Conservation (phyloP, 2,113 vertebrate genomes). For the Zapus hudsonius region DNA sequence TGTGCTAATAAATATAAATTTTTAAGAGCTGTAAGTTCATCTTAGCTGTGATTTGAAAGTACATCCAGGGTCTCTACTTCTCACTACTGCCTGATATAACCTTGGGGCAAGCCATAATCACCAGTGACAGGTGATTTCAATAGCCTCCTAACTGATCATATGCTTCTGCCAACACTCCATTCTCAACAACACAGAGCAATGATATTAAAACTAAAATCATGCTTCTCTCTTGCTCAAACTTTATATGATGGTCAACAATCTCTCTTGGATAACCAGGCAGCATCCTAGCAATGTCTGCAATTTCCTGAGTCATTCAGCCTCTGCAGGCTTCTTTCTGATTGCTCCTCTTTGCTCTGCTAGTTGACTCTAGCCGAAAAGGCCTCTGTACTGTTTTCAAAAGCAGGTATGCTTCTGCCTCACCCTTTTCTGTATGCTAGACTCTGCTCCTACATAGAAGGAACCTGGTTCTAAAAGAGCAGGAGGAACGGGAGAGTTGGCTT, state of each 20-base stretch:
- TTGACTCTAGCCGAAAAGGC: background rate
- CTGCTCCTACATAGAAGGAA: background rate
- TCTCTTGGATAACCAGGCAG: background rate
- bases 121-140: background rate
- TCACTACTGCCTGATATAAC: background rate
- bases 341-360: background rate
- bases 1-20: too few relatives aligned
- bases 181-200: background rate
- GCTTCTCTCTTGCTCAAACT: background rate
- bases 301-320: background rate
- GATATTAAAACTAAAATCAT: background rate
- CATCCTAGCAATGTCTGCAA: background rate
- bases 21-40: background rate
- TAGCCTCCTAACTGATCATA: background rate
- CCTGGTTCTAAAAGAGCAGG: background rate
- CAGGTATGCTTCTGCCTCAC: background rate
- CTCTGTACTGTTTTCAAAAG: background rate
- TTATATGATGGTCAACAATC: background rate
- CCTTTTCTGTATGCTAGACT: too few relatives aligned
- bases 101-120: background rate
- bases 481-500: background rate
- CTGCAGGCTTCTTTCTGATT: rapidly evolving
- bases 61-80: background rate
- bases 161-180: background rate
- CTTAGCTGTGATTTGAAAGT: background rate